Percentiles rank a stretch among this genome's conserved stretches.
phyloP scores from a whole-genome alignment of 2,797 vertebrate species.

The Amblyraja radiata region DNA sequence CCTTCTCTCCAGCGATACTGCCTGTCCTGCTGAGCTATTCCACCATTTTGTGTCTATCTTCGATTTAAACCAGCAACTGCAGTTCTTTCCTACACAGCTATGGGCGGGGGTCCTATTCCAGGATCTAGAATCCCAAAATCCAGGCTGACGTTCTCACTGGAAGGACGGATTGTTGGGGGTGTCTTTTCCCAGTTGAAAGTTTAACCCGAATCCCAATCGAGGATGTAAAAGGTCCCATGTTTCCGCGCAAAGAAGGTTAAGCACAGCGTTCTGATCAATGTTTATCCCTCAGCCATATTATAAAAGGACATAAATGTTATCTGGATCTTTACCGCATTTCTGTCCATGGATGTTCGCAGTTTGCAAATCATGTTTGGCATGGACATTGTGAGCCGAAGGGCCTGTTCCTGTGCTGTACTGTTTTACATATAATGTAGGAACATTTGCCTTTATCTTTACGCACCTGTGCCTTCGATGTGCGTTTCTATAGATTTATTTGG shows the following conservation, averaged over 20 bases:
- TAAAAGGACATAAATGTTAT: background rate
- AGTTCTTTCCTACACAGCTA: background rate
- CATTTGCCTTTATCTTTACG: too few relatives aligned
- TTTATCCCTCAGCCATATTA: background rate
- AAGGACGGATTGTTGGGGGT: background rate
- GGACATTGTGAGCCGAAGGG: too few relatives aligned
- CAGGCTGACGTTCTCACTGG: background rate
- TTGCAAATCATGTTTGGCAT: background rate
- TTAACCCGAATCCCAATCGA: background rate
- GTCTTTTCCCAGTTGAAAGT: background rate
- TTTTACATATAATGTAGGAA: background rate
- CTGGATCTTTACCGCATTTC: background rate
- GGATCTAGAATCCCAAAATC: background rate
- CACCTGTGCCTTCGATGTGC: background rate
- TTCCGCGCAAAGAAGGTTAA: too few relatives aligned
- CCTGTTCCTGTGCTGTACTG: too few relatives aligned
- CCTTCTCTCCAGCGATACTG: too few relatives aligned
- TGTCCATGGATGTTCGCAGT: background rate
- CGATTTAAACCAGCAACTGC: too few relatives aligned
- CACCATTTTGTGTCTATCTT: too few relatives aligned
- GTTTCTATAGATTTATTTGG: background rate
- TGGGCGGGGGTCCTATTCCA: background rate
- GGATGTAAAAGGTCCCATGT: background rate
- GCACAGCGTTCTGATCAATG: background rate
- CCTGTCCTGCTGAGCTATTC: too few relatives aligned